Percentiles rank a stretch among this genome's conserved stretches.
These are phyloP conservation scores for Scrobipalpa atriplicella DNA, from an alignment of 2,888 invertebrate genomes.

Conservation along the genomic window DNA sequence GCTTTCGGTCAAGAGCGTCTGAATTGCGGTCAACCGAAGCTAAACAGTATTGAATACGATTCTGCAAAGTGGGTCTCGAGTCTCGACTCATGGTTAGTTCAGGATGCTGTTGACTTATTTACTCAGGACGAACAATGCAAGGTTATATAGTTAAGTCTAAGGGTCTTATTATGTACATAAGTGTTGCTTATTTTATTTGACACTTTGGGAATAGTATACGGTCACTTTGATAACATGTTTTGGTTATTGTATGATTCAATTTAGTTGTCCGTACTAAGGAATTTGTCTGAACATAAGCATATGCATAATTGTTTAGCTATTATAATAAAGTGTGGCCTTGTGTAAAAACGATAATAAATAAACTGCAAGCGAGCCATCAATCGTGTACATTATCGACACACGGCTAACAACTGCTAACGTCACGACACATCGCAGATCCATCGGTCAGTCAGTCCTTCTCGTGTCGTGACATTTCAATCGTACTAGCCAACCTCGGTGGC, in stretches of 20 bases:
- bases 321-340: not conserved
- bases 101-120: conserved; percentile 27
- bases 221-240: too few species aligned
- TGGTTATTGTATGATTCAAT: too few species aligned
- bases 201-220: too few species aligned
- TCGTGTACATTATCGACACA: conserved; percentile 45
- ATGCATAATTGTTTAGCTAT: not conserved
- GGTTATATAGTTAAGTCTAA: conserved; percentile 24
- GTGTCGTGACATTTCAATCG: conserved; percentile 71
- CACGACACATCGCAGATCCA: conserved; percentile 58
- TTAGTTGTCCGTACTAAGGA: too few species aligned
- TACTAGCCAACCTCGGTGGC: conserved; percentile 50
- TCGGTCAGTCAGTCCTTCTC: conserved; percentile 47
- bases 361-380: not conserved
- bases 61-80: conserved; percentile 18
- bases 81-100: conserved; percentile 23
- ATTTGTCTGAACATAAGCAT: too few species aligned
- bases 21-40: conserved; percentile 30
- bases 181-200: too few species aligned
- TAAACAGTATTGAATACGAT: conserved; percentile 27
- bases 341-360: not conserved
- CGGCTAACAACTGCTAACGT: conserved; percentile 51
- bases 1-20: conserved; percentile 26
- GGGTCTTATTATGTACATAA: not conserved
- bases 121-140: conserved; percentile 25